These are phyloP conservation scores for Poicephalus meyeri DNA, from an alignment of 2,113 vertebrate genomes.

Conservation along the genomic window DNA sequence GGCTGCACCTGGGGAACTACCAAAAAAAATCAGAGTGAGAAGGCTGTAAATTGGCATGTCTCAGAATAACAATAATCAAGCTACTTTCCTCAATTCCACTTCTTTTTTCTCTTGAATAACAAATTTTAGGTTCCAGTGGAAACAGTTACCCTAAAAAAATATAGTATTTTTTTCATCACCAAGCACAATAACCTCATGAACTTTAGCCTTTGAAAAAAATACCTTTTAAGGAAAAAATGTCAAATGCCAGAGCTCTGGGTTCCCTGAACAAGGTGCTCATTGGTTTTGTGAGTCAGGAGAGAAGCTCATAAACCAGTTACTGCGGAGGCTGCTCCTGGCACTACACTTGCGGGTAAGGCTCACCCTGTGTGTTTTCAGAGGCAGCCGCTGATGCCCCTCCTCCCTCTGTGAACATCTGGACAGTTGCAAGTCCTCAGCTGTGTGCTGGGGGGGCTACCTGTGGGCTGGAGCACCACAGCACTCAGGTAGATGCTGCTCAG, in stretches of 20 bases:
- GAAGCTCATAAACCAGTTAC: not conserved
- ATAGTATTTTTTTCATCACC: not conserved
- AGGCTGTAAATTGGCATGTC: not conserved
- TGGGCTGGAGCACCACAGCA: rapidly evolving
- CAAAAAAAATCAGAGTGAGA: not conserved
- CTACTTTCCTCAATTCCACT: not conserved
- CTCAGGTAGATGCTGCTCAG: not conserved
- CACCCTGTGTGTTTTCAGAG: not conserved
- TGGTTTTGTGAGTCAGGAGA: not conserved
- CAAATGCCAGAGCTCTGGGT: not conserved
- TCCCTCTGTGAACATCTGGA: not conserved
- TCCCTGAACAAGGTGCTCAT: not conserved
- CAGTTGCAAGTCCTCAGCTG: not conserved
- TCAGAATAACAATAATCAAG: not conserved
- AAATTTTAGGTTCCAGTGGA: not conserved
- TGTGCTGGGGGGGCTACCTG: not conserved
- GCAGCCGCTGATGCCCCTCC: not conserved
- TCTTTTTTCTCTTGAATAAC: not conserved
- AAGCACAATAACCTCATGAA: not conserved
- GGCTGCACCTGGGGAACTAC: not conserved
- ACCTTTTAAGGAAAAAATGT: not conserved
- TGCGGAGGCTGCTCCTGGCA: not conserved
- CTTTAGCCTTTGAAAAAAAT: not conserved
- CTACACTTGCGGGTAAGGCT: not conserved
- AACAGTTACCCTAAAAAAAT: not conserved